Percentiles rank a stretch among this genome's conserved stretches.
phyloP scores from a whole-genome alignment of 2,113 vertebrate species.

The Mormyrus lacerda region DNA sequence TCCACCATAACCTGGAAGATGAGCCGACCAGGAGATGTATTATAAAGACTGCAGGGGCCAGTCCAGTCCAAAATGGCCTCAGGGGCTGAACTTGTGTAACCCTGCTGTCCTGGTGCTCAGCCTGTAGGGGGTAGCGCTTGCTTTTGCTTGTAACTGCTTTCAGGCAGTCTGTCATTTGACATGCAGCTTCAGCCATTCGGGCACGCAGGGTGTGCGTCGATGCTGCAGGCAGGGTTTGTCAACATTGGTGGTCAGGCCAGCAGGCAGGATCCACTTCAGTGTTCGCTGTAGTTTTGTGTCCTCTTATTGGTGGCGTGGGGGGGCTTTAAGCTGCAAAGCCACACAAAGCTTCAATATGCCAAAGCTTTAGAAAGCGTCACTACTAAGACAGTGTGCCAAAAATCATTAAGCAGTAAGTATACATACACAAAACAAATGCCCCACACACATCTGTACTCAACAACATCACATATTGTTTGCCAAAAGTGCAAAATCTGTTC shows the following conservation, averaged over 20 bases:
- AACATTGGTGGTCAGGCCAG: neutral
- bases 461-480: neutral
- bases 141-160: neutral
- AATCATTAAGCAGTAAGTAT: neutral
- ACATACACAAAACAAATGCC: neutral
- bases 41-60: neutral
- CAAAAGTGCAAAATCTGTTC: neutral
- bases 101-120: neutral
- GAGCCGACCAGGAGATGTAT: neutral
- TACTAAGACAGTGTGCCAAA: conserved; percentile 13
- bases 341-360: conserved; percentile 8
- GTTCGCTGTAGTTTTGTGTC: neutral
- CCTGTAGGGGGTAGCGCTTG: neutral
- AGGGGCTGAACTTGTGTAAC: neutral
- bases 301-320: neutral
- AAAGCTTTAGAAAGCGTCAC: neutral
- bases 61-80: neutral
- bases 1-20: neutral
- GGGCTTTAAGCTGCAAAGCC: neutral
- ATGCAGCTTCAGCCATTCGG: too few relatives aligned
- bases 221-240: neutral
- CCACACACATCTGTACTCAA: neutral
- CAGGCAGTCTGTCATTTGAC: neutral
- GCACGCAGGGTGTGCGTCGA: neutral
- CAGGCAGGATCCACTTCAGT: neutral